Evolutionary conservation across 2,113 vertebrate species (phyloP).

Genomic region (Asarcornis scutulata): DNA sequence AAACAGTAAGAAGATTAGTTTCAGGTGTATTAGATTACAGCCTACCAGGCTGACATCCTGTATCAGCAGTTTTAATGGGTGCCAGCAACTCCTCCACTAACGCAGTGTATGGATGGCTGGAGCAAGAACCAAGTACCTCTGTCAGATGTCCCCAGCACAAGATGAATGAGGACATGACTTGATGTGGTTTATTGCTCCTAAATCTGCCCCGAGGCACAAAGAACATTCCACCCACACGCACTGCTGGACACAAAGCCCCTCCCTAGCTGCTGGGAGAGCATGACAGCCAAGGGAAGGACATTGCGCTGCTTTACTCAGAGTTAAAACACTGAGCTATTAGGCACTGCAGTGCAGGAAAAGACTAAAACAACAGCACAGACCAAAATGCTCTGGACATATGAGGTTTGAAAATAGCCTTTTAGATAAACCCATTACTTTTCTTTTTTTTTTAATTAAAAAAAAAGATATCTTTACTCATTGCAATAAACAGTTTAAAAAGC

Average conservation of each 20-base stretch:
- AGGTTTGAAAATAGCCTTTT: not conserved
- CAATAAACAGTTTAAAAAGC: not conserved
- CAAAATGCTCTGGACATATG: not conserved
- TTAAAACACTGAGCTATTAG: not conserved
- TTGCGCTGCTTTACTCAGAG: not conserved
- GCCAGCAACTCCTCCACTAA: constrained; percentile 29
- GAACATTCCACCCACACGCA: not conserved
- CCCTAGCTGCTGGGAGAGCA: not conserved
- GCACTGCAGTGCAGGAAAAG: not conserved
- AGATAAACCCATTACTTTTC: not conserved
- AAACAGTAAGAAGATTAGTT: constrained; percentile 58
- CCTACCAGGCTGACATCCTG: constrained; percentile 39
- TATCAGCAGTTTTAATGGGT: constrained; percentile 55
- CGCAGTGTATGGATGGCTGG: not conserved
- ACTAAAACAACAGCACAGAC: not conserved
- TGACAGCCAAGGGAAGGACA: not conserved
- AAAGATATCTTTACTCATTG: not conserved
- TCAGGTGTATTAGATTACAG: constrained; percentile 71
- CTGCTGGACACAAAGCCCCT: not conserved
- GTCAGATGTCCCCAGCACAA: constrained; percentile 7
- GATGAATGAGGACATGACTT: constrained; percentile 32
- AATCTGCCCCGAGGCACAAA: not conserved
- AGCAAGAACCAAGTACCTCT: constrained; percentile 50
- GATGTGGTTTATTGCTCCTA: not conserved
- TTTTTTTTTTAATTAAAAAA: not conserved